Base-by-base conservation (phyloP, 2,888 invertebrate species). In the Brachyptera risi region DNA sequence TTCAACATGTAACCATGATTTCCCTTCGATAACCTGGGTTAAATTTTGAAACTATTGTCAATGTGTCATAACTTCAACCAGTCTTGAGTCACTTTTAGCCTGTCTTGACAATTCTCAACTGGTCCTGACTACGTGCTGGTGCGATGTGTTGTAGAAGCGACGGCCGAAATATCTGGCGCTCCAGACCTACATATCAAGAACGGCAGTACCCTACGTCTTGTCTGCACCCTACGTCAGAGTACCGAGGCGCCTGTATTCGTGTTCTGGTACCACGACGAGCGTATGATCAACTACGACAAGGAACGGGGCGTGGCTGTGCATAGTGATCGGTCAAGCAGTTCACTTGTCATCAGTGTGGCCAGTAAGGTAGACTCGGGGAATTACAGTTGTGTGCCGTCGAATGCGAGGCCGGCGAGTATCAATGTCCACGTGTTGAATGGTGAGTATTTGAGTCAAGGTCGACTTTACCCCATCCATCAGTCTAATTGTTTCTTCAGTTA, bases 251-350 rank as follows among this genome's bases (percentile, higher is more conserved):
- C 88, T 0, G 81, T 81, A 0, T 74, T 74, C 67, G 69, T 74
- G 65, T 68, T 76, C 75, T 85, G 85, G 85, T 92, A 90, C 74
- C 89, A 91, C 78, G 92, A 92, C 77, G 88, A 88, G 72, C 85
- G 91, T 67, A 92, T 93, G 92, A 92, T 93, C 74, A 93, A 93
- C 81, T 93, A 91, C 76, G 92, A 93, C 77, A 82, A 82, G 44
- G 92, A 92, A 72, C 84, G 88, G 63, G 92, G 91, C 60, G 87
- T 92, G 72, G 92, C 91, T 74, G 92, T 93, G 59, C 91, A 90
- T 63, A 90, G 90, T 4, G 90, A 92, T 69, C 83, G 89, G 69
- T 79, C 83, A 63, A 81, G 83, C 56, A 88, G 88, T 61, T 85
- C 84, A 71, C 78, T 89, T 35, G 81, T 85, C 60, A 82, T 88